phyloP scores from a whole-genome alignment of 2,113 vertebrate genomes.

The Melanotaenia duboulayi region DNA sequence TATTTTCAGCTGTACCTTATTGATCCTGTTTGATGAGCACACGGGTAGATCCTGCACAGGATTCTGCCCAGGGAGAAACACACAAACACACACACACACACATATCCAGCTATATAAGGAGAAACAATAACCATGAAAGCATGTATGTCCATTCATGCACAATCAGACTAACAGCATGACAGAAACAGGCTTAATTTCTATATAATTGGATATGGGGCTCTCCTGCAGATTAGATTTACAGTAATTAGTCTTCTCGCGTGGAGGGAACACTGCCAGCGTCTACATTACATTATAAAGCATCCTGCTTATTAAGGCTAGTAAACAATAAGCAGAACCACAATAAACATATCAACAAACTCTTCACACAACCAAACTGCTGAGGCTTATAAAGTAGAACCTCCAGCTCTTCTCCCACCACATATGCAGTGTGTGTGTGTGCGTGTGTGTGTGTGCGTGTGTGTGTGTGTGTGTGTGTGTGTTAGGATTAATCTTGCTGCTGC shows the following conservation, averaged over 20 bases:
- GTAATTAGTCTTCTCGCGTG: constrained; percentile 69
- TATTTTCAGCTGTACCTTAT: constrained; percentile 47
- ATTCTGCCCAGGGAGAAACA: constrained; percentile 17
- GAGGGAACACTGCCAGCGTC: constrained; percentile 44
- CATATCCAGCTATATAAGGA: not conserved
- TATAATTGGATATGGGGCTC: constrained; percentile 67
- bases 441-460: not conserved
- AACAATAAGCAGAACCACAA: constrained; percentile 44
- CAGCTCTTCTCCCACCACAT: not conserved
- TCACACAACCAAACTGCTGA: not conserved
- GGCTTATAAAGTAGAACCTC: not conserved
- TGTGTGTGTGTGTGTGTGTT: not conserved
- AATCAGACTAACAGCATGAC: constrained; percentile 52
- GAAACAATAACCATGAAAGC: constrained; percentile 28
- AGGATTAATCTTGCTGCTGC: no score
- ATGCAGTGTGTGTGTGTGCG: not conserved
- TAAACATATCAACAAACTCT: not conserved
- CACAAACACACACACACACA: constrained; percentile 8
- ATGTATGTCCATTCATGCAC: constrained; percentile 33
- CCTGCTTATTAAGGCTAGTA: constrained; percentile 39
- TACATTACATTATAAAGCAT: constrained; percentile 36
- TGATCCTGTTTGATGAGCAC: constrained; percentile 42
- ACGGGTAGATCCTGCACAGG: constrained; percentile 27
- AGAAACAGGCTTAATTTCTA: constrained; percentile 67
- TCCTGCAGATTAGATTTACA: constrained; percentile 74